These are phyloP conservation scores for Leptura quadrifasciata DNA, from an alignment of 2,888 invertebrate species.

Conservation along the genomic window DNA sequence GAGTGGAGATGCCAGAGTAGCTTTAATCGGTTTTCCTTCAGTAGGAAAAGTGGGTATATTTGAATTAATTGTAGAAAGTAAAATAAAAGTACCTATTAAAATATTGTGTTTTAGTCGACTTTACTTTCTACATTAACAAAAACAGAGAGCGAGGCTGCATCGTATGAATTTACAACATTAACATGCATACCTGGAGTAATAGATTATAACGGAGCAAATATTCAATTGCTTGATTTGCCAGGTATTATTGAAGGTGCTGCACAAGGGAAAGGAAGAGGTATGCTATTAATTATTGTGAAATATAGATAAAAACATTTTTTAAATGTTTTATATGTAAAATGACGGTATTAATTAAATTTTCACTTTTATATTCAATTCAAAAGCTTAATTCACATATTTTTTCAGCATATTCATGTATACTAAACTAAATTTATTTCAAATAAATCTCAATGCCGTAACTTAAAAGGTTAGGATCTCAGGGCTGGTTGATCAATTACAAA, in stretches of 20 bases:
- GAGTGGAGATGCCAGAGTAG: conserved; percentile 98
- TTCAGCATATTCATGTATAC: too few species aligned
- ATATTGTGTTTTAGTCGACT: conserved; percentile 83
- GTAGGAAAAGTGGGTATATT: conserved; percentile 91
- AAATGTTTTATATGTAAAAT: too few species aligned
- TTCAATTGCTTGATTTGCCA: conserved; percentile 97
- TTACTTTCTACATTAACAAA: conserved; percentile 95
- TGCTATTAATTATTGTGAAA: not conserved
- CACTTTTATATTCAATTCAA: too few species aligned
- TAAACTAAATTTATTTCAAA: too few species aligned
- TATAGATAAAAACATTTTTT: too few species aligned
- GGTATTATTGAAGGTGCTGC: conserved; percentile 99
- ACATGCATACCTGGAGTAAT: conserved; percentile 99
- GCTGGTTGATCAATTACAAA: too few species aligned
- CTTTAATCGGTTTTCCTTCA: conserved; percentile 98
- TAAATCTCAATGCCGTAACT: too few species aligned
- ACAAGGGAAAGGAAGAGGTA: conserved; percentile 77
- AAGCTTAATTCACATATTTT: too few species aligned
- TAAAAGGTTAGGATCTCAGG: too few species aligned
- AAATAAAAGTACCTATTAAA: not conserved
- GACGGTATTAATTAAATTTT: too few species aligned
- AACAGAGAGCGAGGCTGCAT: conserved; percentile 97
- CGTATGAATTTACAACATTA: conserved; percentile 98
- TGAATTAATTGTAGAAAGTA: conserved; percentile 18
- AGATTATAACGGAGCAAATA: conserved; percentile 98